Conservation (phyloP, 2,888 invertebrate genomes). For the Chorisops tibialis region DNA sequence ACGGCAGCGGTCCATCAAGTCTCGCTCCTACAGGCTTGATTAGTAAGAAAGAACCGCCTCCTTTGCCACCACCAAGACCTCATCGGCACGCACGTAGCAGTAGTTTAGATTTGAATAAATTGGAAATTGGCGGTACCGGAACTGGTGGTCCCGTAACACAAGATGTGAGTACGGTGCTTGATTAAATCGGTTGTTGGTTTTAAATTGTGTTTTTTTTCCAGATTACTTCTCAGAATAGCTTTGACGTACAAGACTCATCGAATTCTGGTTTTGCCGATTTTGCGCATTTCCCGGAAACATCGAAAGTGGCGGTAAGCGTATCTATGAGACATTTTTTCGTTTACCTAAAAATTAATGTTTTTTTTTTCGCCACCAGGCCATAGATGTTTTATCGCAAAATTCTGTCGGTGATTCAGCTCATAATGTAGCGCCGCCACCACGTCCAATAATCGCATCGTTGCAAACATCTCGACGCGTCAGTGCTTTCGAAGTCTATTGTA, state of each 20-base stretch:
- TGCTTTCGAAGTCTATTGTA: constrained; percentile 85
- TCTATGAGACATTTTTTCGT: background rate
- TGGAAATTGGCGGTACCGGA: constrained; percentile 59
- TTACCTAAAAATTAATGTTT: no score
- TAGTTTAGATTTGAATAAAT: constrained; percentile 81
- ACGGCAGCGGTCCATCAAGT: no score
- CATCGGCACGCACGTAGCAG: constrained; percentile 77
- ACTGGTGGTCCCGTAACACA: constrained; percentile 48
- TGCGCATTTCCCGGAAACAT: constrained; percentile 60
- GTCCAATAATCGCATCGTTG: constrained; percentile 41
- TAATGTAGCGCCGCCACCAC: constrained; percentile 38
- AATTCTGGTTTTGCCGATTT: constrained; percentile 61
- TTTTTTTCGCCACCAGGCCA: no score
- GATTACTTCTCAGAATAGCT: constrained; percentile 49
- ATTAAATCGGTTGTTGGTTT: constrained; percentile 6
- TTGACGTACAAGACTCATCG: constrained; percentile 47
- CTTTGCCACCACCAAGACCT: constrained; percentile 74
- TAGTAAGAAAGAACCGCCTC: constrained; percentile 76
- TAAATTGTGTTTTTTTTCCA: background rate
- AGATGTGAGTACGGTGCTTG: background rate
- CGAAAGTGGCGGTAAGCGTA: constrained; percentile 11
- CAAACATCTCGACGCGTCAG: constrained; percentile 54
- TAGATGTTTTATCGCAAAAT: background rate
- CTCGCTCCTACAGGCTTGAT: constrained; percentile 50
- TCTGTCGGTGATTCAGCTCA: background rate